phyloP scores from a whole-genome alignment of 2,888 invertebrate species.

The Mystacides longicornis region DNA sequence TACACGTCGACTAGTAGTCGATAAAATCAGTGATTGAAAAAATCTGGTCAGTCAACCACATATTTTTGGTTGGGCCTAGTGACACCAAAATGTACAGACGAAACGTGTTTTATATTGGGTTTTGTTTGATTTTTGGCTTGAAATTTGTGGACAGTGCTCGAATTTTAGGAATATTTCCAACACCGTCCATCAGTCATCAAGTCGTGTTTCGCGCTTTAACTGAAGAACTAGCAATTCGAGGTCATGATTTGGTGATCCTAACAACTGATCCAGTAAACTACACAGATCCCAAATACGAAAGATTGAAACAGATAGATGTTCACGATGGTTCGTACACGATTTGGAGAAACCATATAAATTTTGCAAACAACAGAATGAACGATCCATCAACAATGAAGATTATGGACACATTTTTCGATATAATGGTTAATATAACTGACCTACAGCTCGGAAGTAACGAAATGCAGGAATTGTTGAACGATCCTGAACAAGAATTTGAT shows the following conservation, averaged over 20 bases:
- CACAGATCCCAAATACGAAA: slow-evolving; percentile 26
- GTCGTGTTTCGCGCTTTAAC: slow-evolving; percentile 38
- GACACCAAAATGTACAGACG: no score
- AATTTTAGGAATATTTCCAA: slow-evolving; percentile 38
- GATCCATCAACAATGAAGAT: slow-evolving; percentile 3
- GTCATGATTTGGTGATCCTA: slow-evolving; percentile 41
- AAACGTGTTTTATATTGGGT: no score
- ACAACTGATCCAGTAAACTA: slow-evolving; percentile 41
- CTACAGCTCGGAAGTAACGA: slow-evolving; percentile 28
- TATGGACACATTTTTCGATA: slow-evolving; percentile 8
- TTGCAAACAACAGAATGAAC: slow-evolving; percentile 10
- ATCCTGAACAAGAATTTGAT: slow-evolving; percentile 47
- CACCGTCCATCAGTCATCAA: slow-evolving; percentile 44
- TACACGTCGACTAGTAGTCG: no score
- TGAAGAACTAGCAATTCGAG: slow-evolving; percentile 36
- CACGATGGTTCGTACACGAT: slow-evolving; percentile 33
- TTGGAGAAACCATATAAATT: slow-evolving; percentile 24
- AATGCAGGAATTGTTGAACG: slow-evolving; percentile 28
- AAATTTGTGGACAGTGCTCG: slow-evolving; percentile 31
- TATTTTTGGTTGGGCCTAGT: no score
- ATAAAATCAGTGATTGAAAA: no score
- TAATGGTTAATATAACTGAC: slow-evolving; percentile 23
- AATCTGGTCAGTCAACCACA: no score
- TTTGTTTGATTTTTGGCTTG: no score
- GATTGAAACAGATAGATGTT: slow-evolving; percentile 35